Evolutionary conservation across 2,797 vertebrate genomes (phyloP).

Genomic region (Taeniopygia guttata): DNA sequence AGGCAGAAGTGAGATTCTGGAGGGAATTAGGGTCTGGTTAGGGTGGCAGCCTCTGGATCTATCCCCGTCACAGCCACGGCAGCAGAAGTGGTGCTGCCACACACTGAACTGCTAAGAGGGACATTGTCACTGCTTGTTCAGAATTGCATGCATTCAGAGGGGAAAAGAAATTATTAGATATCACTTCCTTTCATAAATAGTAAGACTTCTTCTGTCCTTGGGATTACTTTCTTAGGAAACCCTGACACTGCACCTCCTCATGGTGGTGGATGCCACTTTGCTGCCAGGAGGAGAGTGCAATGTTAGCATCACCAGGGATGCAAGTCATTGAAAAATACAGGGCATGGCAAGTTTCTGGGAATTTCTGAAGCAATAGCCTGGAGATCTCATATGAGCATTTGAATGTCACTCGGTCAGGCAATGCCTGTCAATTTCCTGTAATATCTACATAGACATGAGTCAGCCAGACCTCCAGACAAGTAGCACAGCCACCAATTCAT

Average conservation of each 20-base stretch:
- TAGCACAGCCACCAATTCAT: background rate
- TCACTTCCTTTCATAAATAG: background rate
- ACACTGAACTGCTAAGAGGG: background rate
- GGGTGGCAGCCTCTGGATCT: fast-evolving
- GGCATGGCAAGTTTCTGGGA: background rate
- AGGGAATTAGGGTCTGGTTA: background rate
- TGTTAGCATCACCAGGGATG: background rate
- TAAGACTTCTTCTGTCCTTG: background rate
- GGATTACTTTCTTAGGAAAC: background rate
- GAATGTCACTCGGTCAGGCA: background rate
- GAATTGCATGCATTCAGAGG: background rate
- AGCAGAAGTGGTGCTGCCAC: background rate
- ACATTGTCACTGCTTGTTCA: fast-evolving
- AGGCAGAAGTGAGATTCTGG: background rate
- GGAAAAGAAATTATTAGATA: background rate
- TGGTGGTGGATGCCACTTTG: background rate
- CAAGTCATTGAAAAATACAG: background rate
- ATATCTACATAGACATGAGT: background rate
- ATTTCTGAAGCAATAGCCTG: background rate
- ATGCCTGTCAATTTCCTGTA: background rate
- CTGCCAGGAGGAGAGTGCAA: background rate
- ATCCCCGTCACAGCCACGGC: background rate
- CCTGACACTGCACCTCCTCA: fast-evolving
- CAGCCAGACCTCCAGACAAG: background rate
- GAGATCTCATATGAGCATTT: background rate